Base-by-base conservation (phyloP, 2,888 invertebrate species). In the Patella depressa region DNA sequence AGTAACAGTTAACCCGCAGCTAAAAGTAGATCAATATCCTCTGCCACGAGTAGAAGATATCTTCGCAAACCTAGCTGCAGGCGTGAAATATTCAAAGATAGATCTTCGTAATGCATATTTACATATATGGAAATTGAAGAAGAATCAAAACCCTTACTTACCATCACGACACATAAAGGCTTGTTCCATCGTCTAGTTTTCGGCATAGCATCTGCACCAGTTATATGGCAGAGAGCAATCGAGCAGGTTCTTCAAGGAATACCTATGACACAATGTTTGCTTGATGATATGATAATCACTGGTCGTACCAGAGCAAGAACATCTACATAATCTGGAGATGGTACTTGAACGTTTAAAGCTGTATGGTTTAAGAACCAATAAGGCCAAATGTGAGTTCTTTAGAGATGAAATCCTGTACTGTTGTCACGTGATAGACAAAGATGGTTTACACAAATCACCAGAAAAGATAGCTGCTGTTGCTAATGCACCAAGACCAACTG, bases 11-110 rank as follows among this genome's bases (percentile, higher is more conserved):
- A 86, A 87, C 73, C 84, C 80, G 11, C 79, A 83, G n/a, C 53
- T 89, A 54, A 78, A 85, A 57, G 79, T 87, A 24, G 88, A 88
- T 19, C 83, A 88, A 74, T 83, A 86, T 75, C 84, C 81, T 77
- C 79, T 88, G 55, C 83, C 82, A 78, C 81, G 78, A 78, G 79
- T 79, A 78, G 81, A 84, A 72, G 85, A 79, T 82, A 81, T 86
- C 89, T 86, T 86, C 71, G 79, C 83, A 0, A 77, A 71, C 24
- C 73, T 85, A 11, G 75, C 79, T 24, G 77, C 82, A 24, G 83
- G 83, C 14, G 55, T 80, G 54, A 53, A 77, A 14, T 83, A 82
- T 73, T 72, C 76, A 5, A 79, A 80, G 57, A 59, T 83, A 17
- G 83, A 83, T 70, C 73, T 83, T 4, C 29, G 71, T 9, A 34